These are phyloP conservation scores for Spatulosminthurus flaviceps DNA, from an alignment of 2,888 invertebrate genomes.

Conservation along the genomic window DNA sequence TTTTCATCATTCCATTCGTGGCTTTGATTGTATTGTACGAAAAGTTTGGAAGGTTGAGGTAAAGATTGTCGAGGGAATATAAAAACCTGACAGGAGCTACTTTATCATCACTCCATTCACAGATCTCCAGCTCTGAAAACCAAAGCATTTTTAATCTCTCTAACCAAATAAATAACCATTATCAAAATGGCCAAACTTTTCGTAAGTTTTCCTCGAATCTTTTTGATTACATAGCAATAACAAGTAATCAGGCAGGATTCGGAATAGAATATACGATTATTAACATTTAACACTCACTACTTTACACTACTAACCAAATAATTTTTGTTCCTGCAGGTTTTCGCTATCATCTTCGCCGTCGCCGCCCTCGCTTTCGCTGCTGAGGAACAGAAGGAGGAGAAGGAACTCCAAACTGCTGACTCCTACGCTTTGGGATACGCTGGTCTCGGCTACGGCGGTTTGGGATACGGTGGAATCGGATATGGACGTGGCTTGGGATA, in stretches of 20 bases:
- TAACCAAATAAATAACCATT: not conserved
- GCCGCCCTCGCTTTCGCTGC: conserved; percentile 10
- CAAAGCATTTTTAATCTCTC: not conserved
- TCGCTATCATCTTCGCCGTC: conserved; percentile 16
- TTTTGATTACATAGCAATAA: not conserved
- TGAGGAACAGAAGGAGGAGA: conserved; percentile 29
- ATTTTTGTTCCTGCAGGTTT: too few relatives aligned
- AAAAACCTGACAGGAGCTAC: not conserved
- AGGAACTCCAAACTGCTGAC: conserved; percentile 6
- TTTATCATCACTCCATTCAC: not conserved
- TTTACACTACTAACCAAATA: too few relatives aligned
- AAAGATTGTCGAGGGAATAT: not conserved
- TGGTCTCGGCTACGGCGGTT: not conserved
- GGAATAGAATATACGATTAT: too few relatives aligned
- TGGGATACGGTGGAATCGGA: conserved; percentile 3
- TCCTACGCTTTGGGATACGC: conserved; percentile 18
- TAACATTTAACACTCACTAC: too few relatives aligned
- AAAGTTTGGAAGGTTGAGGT: not conserved
- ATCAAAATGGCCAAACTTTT: conserved; percentile 5
- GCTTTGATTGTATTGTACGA: not conserved
- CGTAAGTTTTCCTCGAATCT: conserved; percentile 7
- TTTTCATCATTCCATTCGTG: not conserved
- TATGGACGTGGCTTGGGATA: not conserved
- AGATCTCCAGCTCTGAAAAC: not conserved
- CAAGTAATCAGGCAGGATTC: too few relatives aligned